These are phyloP conservation scores for Pyrrhia umbra DNA, from an alignment of 2,888 invertebrate species.

Conservation along the genomic window DNA sequence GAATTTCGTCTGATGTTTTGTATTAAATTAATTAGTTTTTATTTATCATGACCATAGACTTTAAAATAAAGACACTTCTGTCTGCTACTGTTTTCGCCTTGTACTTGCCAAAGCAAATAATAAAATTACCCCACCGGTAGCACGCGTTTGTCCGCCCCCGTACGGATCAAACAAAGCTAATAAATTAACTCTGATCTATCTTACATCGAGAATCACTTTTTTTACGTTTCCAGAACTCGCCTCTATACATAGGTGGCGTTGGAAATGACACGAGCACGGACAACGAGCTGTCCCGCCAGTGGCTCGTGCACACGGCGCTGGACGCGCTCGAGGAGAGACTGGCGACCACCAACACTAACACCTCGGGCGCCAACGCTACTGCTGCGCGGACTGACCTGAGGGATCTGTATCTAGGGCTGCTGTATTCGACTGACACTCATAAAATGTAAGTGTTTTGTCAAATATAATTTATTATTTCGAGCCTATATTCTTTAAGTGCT, in stretches of 20 bases:
- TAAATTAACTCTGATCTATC: no score
- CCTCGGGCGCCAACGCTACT: conserved; percentile 90
- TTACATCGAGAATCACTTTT: no score
- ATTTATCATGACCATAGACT: conserved; percentile 34
- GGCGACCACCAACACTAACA: conserved; percentile 76
- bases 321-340: conserved; percentile 97
- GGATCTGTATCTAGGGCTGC: conserved; percentile 97
- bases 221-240: conserved; percentile 94
- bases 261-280: conserved; percentile 92
- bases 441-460: conserved; percentile 93
- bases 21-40: not conserved
- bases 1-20: not conserved
- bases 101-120: conserved; percentile 17
- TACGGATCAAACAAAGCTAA: not conserved
- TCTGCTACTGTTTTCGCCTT: conserved; percentile 18
- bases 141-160: not conserved
- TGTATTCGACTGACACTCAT: conserved; percentile 98
- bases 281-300: conserved; percentile 96
- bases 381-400: conserved; percentile 93
- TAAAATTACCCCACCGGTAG: conserved; percentile 8
- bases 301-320: conserved; percentile 97
- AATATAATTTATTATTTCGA: no score
- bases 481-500: no score
- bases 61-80: not conserved
- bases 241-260: conserved; percentile 94